phyloP scores from a whole-genome alignment of 2,113 vertebrate species.

The Psittacula cyanocephala region DNA sequence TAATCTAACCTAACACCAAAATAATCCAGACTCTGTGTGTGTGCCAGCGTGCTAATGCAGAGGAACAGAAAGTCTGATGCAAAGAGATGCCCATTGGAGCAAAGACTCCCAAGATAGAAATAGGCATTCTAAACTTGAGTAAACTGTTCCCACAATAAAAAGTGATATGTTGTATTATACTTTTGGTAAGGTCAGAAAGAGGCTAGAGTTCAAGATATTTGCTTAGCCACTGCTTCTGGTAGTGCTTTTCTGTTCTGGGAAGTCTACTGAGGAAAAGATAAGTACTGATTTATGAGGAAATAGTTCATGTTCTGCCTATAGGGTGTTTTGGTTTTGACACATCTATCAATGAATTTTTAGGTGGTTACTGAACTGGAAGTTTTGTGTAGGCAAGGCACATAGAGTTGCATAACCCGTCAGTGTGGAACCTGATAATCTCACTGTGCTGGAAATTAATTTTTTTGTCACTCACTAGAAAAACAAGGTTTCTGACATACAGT shows the following conservation, averaged over 20 bases:
- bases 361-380: background rate
- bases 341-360: slow-evolving; percentile 1
- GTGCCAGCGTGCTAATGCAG: rapidly evolving
- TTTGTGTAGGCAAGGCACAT: background rate
- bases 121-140: background rate
- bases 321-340: background rate
- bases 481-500: background rate
- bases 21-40: rapidly evolving
- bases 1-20: background rate
- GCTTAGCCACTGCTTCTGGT: background rate
- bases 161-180: background rate
- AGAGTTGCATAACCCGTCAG: background rate
- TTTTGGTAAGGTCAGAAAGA: background rate
- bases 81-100: background rate
- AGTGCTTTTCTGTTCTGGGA: background rate
- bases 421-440: background rate
- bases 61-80: rapidly evolving
- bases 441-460: background rate
- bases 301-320: slow-evolving; percentile 17
- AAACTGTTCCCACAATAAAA: background rate
- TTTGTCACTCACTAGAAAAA: background rate
- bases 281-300: slow-evolving; percentile 3
- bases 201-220: background rate
- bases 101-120: background rate
- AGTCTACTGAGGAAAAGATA: background rate